Conservation (phyloP, 2,113 vertebrate species). For the Pycnonotus jocosus region DNA sequence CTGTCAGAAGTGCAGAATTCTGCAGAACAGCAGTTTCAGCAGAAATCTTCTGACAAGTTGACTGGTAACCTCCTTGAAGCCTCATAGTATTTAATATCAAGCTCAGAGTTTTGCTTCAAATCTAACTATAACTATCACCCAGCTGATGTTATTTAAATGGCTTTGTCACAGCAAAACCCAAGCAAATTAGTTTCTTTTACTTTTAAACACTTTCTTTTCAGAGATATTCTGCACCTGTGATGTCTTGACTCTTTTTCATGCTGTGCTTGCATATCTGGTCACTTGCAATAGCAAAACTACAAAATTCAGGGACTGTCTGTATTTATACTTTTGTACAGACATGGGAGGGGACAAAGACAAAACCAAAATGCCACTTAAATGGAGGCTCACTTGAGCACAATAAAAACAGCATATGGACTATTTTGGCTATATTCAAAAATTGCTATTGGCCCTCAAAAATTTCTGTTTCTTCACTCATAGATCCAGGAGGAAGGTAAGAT, state of each 20-base stretch:
- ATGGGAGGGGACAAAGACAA: background rate
- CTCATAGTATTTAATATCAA: background rate
- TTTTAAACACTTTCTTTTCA: background rate
- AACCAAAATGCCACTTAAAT: background rate
- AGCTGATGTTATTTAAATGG: background rate
- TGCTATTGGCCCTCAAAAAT: background rate
- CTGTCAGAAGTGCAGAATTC: background rate
- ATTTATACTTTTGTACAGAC: background rate
- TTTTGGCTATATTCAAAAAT: background rate
- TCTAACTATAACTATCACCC: background rate
- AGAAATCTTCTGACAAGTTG: background rate
- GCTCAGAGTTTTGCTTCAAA: background rate
- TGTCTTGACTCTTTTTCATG: background rate
- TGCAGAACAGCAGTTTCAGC: background rate
- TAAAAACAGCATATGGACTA: background rate
- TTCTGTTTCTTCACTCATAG: rapidly evolving
- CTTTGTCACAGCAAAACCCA: background rate
- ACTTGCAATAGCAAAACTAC: background rate
- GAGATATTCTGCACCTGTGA: background rate
- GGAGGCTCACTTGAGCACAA: background rate
- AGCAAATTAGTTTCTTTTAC: background rate
- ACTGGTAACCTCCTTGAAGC: background rate
- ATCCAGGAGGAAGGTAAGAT: background rate
- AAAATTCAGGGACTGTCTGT: background rate
- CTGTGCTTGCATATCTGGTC: background rate